Conservation (phyloP, 2,113 vertebrate species). For the Falcunculus frontatus region DNA sequence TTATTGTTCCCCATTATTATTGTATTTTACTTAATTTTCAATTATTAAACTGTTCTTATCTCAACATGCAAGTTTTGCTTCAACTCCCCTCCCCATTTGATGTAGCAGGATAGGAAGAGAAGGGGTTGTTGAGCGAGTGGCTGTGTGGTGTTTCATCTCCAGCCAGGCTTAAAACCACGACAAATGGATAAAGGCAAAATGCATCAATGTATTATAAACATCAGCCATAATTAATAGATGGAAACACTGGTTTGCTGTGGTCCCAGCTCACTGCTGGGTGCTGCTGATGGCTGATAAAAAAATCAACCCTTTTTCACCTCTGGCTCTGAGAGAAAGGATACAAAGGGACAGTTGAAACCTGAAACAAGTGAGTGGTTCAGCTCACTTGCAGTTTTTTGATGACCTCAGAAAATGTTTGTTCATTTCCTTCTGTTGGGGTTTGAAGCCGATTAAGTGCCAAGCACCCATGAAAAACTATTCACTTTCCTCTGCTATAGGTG, state of each 20-base stretch:
- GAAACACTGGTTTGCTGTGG: neutral
- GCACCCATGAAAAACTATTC: neutral
- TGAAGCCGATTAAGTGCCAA: neutral
- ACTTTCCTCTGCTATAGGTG: neutral
- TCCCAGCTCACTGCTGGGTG: neutral
- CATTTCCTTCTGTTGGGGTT: neutral
- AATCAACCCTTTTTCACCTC: neutral
- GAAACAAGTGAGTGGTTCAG: neutral
- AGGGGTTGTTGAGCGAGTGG: rapidly evolving
- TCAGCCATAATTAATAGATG: neutral
- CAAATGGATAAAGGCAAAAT: neutral
- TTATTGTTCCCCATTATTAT: neutral
- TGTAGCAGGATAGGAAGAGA: neutral
- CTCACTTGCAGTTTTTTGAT: neutral
- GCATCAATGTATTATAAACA: neutral
- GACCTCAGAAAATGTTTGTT: neutral
- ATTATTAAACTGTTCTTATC: neutral
- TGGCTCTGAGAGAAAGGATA: neutral
- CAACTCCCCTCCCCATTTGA: neutral
- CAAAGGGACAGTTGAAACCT: neutral
- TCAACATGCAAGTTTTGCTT: neutral
- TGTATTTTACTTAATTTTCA: neutral
- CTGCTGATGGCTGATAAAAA: neutral
- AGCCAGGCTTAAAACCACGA: neutral
- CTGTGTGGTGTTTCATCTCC: neutral